Evolutionary conservation across 2,888 invertebrate genomes (phyloP), one percentile per base, ranked within the genome.

Genomic region (Acanthacorydalis orientalis): DNA sequence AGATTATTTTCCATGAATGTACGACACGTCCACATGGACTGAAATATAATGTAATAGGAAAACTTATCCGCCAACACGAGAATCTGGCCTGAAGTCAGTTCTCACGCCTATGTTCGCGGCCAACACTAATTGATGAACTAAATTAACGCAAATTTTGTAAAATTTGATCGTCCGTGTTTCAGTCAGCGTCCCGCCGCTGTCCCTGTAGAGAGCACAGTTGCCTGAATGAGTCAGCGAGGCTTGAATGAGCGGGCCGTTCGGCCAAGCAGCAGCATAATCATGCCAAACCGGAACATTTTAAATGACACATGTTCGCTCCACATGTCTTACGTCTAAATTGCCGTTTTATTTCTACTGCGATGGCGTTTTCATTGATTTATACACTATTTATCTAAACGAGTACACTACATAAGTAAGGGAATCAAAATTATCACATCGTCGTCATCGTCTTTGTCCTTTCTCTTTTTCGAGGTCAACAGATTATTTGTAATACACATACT

Each of bases 51-150:
- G 23, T 23, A 23, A 23, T 23, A 23, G 23, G 23, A 23, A 23
- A 23, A 23, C 23, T 23, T 23, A 23, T 23, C 23, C 23, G 23
- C 23, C 23, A 23, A 23, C 23, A 23, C 23, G 55, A 53, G 55
- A 55, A 55, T 55, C 53, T 54, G 53, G 47, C 48, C 51, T 33
- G 44, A 49, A 49, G 48, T 41, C 32, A 39, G 49, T 57, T 57
- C 57, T 57, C 57, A 57, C 57, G 57, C 55, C 54, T 52, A 52
- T 52, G 46, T 50, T 53, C 47, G 53, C 54, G 53, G 53, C 53
- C 46, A 34, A 39, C 37, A 35, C 47, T 43, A 47, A 53, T 54
- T 53, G 53, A 51, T 52, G 51, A 51, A 52, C 53, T 52, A 53
- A 54, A 54, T 54, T 54, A 54, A 54, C 54, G 54, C 54, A 54